Evolutionary conservation across 2,888 invertebrate species (phyloP).

Genomic region (Terebella lapidaria): DNA sequence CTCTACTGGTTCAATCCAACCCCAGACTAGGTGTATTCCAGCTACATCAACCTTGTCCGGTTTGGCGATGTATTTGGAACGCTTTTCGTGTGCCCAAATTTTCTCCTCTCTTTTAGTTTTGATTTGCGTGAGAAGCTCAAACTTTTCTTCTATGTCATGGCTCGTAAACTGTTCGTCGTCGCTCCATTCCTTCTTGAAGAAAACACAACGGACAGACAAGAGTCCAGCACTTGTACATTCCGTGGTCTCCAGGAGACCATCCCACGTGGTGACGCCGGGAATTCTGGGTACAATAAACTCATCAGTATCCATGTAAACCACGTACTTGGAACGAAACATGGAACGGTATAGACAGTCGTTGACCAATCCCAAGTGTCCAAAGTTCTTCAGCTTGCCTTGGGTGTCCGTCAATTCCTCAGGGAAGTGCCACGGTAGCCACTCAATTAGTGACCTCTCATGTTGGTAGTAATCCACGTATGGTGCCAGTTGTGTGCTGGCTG

Average conservation of each 20-base stretch:
- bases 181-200: neutral
- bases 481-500: neutral
- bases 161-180: neutral
- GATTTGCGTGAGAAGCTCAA: neutral
- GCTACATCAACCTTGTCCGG: neutral
- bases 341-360: neutral
- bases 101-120: neutral
- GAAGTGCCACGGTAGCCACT: neutral
- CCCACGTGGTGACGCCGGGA: neutral
- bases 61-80: neutral
- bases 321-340: neutral
- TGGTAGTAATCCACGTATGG: neutral
- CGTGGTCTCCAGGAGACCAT: neutral
- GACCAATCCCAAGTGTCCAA: neutral
- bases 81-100: neutral
- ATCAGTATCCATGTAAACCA: neutral
- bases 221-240: neutral
- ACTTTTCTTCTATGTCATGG: neutral
- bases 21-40: neutral
- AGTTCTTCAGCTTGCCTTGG: neutral
- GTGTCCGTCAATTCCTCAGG: neutral
- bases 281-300: neutral
- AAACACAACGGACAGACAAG: neutral
- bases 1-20: neutral
- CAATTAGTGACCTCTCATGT: neutral